Percentiles rank a stretch among this genome's conserved stretches.
Evolutionary conservation across 2,797 vertebrate genomes (phyloP).

Genomic region (Thripadectes ignobilis): DNA sequence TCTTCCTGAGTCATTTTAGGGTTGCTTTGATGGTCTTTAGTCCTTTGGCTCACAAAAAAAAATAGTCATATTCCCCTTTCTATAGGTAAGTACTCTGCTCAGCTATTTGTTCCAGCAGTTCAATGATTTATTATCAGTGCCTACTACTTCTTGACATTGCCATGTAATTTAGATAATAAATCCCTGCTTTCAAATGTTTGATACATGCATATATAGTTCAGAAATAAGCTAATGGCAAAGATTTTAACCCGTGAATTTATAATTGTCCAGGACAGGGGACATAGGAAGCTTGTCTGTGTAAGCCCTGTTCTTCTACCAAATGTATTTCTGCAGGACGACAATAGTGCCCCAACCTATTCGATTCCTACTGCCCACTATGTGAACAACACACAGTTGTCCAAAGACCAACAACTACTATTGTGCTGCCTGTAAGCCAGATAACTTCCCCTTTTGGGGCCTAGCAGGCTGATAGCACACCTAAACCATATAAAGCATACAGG

Average conservation of each 20-base stretch:
- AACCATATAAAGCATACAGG: neutral
- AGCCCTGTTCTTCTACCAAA: neutral
- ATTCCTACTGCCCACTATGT: neutral
- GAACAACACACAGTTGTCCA: neutral
- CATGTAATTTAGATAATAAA: neutral
- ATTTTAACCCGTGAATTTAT: neutral
- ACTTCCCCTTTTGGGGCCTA: neutral
- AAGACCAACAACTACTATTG: neutral
- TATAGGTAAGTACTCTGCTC: neutral
- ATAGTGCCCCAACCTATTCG: neutral
- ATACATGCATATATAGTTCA: neutral
- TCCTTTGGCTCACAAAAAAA: slow-evolving; percentile 7
- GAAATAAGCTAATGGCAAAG: neutral
- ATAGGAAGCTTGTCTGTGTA: neutral
- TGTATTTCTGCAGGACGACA: neutral
- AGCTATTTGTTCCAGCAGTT: neutral
- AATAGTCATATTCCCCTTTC: neutral
- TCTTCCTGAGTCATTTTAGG: slow-evolving; percentile 29
- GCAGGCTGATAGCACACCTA: neutral
- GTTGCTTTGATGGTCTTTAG: slow-evolving; percentile 13
- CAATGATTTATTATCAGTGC: neutral
- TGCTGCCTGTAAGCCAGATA: neutral
- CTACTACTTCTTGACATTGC: neutral
- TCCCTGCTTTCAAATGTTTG: neutral
- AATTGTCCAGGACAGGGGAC: neutral